Conservation (phyloP, 2,888 invertebrate species). For the Kryphioiulus occultus region DNA sequence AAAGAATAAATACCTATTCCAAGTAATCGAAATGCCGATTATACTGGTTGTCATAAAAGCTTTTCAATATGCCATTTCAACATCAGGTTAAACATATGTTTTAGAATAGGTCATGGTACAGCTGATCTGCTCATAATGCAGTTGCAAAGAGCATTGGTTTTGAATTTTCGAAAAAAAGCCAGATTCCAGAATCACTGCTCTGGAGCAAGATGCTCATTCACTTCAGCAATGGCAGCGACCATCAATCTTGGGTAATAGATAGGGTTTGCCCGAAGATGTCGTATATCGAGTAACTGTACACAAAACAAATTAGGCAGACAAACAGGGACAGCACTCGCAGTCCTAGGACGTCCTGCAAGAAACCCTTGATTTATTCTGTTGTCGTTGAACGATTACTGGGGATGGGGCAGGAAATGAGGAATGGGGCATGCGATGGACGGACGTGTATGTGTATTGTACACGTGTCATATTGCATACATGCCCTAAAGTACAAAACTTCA, state of each 20-base stretch:
- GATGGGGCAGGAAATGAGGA: neutral
- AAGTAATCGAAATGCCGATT: too few species aligned
- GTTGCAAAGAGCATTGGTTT: too few species aligned
- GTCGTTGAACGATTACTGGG: neutral
- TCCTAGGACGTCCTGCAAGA: neutral
- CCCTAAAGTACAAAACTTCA: too few species aligned
- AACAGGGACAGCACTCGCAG: conserved; percentile 14
- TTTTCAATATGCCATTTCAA: too few species aligned
- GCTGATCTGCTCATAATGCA: too few species aligned
- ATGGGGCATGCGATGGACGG: neutral
- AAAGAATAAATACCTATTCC: too few species aligned
- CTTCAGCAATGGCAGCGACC: neutral
- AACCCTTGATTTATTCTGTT: conserved; percentile 8
- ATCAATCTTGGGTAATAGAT: conserved; percentile 4
- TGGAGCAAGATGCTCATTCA: neutral
- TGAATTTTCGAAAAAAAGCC: too few species aligned
- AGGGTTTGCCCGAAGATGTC: neutral
- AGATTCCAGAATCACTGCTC: neutral
- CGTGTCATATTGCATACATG: too few species aligned
- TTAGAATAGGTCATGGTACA: too few species aligned
- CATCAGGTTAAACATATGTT: too few species aligned
- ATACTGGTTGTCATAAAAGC: too few species aligned
- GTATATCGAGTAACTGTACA: conserved; percentile 9
- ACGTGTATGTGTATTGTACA: neutral
- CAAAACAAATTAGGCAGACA: conserved; percentile 18